A percentile compares a stretch with the other conserved stretches of the same genome.
phyloP scores from a whole-genome alignment of 2,797 vertebrate genomes.

The Hoplostethus atlanticus region DNA sequence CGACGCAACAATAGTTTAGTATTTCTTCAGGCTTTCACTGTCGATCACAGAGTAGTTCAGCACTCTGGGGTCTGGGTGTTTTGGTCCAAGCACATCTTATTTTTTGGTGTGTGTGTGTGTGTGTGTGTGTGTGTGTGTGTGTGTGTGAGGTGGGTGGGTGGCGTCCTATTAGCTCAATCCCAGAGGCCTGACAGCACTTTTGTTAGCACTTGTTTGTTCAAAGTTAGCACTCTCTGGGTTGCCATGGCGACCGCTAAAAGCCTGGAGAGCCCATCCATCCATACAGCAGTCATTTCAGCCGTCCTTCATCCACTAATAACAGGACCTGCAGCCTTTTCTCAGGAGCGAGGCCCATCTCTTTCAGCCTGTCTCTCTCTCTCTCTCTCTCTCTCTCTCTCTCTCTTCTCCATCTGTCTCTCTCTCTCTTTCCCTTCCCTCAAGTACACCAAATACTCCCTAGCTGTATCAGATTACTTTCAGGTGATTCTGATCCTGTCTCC shows the following conservation, averaged over 20 bases:
- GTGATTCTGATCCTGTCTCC: no score
- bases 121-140: no score
- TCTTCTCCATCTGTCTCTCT: not conserved
- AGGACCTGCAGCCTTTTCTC: slow-evolving; percentile 36
- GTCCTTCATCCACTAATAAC: slow-evolving; percentile 54
- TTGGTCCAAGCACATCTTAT: no score
- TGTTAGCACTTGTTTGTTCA: slow-evolving; percentile 37
- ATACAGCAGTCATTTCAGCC: slow-evolving; percentile 48
- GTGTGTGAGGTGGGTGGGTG: not conserved
- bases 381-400: not conserved
- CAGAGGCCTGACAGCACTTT: slow-evolving; percentile 24
- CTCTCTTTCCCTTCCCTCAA: not conserved
- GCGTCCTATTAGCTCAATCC: not conserved
- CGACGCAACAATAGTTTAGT: no score
- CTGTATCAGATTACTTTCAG: no score
- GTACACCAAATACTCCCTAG: not conserved
- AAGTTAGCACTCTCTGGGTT: slow-evolving; percentile 55
- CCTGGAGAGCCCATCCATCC: slow-evolving; percentile 54
- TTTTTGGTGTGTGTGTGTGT: no score
- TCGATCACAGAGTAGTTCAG: no score
- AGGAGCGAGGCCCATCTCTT: slow-evolving; percentile 17
- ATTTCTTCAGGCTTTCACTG: no score
- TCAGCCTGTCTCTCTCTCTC: slow-evolving; percentile 1
- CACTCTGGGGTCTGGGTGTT: no score
- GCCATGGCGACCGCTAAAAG: slow-evolving; percentile 46